Evolutionary conservation across 1,140 invertebrate species (phyloP), one percentile per base, ranked within the genome.

Genomic region (Xylocopa sonorina): DNA sequence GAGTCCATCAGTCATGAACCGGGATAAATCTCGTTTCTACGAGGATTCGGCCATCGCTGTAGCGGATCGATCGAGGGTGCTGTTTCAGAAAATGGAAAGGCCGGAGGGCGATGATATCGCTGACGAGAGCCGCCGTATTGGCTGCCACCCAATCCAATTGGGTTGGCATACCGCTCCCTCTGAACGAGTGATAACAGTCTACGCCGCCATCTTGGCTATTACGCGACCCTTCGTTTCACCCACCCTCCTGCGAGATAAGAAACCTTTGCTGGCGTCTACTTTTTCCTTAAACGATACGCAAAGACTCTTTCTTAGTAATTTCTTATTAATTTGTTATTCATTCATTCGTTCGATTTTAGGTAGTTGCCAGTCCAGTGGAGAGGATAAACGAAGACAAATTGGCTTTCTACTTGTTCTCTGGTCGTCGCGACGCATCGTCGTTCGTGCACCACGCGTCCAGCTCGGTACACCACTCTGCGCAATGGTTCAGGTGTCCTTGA

Each of bases 91-190:
- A 75, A 72, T 81, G 67, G 71, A 75, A 82, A 58, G 69, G 53
- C 48, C 75, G 80, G 72, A 78, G 83, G 88, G 84, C 90, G 90
- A 92, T 91, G 85, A 91, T 92, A 92, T 86, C 91, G 80, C 82
- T 91, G 91, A 92, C 89, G 90, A 91, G 89, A 88, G 84, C 87
- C 88, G 88, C 88, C 90, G 89, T 92, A 89, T 90, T 92, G 90
- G 89, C 89, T 87, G 87, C 86, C 89, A 88, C 88, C 90, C 90
- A 91, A 89, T 90, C 88, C 90, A 90, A 92, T 92, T 89, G 86
- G 87, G 83, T 87, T 74, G 83, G 80, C 82, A 80, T 83, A 78
- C 48, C n/a, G n/a, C n/a, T 38, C 68, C 69, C 32, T 72, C 69
- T 73, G 66, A 68, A 81, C 78, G 79, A 79, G 84, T 87, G 89